These are phyloP conservation scores for Stegostoma tigrinum DNA, from an alignment of 2,113 vertebrate species.

Conservation along the genomic window DNA sequence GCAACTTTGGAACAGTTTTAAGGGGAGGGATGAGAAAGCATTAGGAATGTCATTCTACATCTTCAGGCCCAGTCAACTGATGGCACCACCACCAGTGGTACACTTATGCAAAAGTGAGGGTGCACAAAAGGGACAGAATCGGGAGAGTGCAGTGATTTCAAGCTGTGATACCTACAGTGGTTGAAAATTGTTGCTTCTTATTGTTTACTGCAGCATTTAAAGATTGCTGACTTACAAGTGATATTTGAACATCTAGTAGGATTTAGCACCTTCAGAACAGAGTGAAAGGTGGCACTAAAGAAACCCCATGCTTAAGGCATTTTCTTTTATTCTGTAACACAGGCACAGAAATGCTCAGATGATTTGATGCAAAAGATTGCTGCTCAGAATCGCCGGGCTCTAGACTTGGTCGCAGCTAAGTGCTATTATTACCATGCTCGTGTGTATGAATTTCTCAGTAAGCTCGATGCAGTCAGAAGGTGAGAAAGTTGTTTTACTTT, in stretches of 20 bases:
- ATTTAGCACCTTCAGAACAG: background rate
- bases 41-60: background rate
- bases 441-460: slow-evolving; percentile 86
- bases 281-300: background rate
- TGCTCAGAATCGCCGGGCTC: slow-evolving; percentile 86
- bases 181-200: background rate
- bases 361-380: slow-evolving; percentile 92
- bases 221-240: background rate
- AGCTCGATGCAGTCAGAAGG: slow-evolving; percentile 86
- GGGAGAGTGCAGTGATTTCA: background rate
- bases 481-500: slow-evolving; percentile 43
- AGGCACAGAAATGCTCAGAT: slow-evolving; percentile 92
- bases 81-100: background rate
- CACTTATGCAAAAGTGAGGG: background rate
- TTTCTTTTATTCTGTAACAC: background rate
- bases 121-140: background rate
- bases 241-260: background rate
- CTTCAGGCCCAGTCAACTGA: background rate
- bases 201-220: background rate
- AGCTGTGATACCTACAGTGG: too few relatives aligned
- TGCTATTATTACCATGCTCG: slow-evolving; percentile 95
- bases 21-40: background rate
- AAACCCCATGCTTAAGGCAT: background rate
- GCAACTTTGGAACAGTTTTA: background rate
- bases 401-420: slow-evolving; percentile 90